Evolutionary conservation across 2,888 invertebrate genomes (phyloP), one percentile per base, ranked within the genome.

Genomic region (Unio delphinus): DNA sequence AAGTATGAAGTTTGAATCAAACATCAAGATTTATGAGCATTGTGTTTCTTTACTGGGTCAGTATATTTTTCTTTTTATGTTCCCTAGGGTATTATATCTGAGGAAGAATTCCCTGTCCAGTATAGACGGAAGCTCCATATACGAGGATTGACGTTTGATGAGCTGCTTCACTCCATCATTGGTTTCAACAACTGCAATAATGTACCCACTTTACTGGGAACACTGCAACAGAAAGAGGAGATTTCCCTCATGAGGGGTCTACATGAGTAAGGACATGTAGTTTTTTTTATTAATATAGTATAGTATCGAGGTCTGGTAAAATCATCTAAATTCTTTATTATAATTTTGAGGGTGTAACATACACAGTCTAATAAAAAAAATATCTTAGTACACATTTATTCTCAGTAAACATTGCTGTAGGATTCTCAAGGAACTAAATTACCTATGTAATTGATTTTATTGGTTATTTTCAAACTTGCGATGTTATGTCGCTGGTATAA

Each of bases 81-180:
- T 45, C 11, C 45, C 11, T 74, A 88, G 87, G 97, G 97, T 80
- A 93, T 96, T 72, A 94, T 96, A 89, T 94, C 80, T 68, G 84
- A 88, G 67, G 86, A 89, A 67, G 89, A 90, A n/a, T 83, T 90
- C 30, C 90, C 90, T 26, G 81, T 86, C 6, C 85, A 89, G 73
- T 90, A 87, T 79, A 86, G 85, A 70, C 76, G 86, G 58, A 85
- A 84, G 69, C 63, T 83, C 34, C 80, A 85, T 61, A 82, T 83
- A 1, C 70, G 82, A 64, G 86, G 83, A 1, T 69, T 84, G 72
- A 80, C 80, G 54, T 86, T 81, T 73, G 81, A 84, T 62, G 85
- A 87, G 56, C 73, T 87, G 30, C 77, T 88, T 4, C 80, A 83
- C 55, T 83, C 86, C 15, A 84, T 84, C 83, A 63, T 93, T 86